Percentiles rank a stretch among this genome's conserved stretches.
These are phyloP conservation scores for Coregonus clupeaformis DNA, from an alignment of 2,113 vertebrate genomes.

Conservation along the genomic window DNA sequence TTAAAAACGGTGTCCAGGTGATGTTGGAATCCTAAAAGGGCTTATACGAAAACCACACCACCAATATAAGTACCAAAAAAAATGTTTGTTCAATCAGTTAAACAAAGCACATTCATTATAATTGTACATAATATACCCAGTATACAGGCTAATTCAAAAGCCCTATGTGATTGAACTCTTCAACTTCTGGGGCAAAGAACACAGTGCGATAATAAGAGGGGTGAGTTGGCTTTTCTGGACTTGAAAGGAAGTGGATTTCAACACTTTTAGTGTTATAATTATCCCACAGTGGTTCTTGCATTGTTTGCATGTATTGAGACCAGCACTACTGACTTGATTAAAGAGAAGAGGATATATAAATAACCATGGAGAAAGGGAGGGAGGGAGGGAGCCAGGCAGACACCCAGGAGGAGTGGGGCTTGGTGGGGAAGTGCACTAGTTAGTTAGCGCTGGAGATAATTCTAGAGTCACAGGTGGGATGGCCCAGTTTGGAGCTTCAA, in stretches of 20 bases:
- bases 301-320: conserved; percentile 51
- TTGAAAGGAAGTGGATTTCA: not conserved
- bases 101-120: too few relatives aligned
- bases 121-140: too few relatives aligned
- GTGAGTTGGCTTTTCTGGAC: not conserved
- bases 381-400: conserved; percentile 44
- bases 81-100: too few relatives aligned
- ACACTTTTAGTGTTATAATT: conserved; percentile 36
- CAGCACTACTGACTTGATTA: conserved; percentile 57
- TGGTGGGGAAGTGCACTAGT: conserved; percentile 46
- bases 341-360: conserved; percentile 59
- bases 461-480: conserved; percentile 65
- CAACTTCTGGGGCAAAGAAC: conserved; percentile 29
- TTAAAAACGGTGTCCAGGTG: too few relatives aligned
- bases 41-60: too few relatives aligned
- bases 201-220: conserved; percentile 15
- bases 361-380: conserved; percentile 53
- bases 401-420: conserved; percentile 46
- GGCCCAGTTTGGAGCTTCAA: conserved; percentile 75
- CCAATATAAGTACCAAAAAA: too few relatives aligned
- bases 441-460: conserved; percentile 59
- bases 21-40: too few relatives aligned
- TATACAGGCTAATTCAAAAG: conserved; percentile 20
- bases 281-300: conserved; percentile 50
- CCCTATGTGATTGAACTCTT: conserved; percentile 31